Base-by-base conservation (phyloP, 2,113 vertebrate species). In the Bubo scandiacus region DNA sequence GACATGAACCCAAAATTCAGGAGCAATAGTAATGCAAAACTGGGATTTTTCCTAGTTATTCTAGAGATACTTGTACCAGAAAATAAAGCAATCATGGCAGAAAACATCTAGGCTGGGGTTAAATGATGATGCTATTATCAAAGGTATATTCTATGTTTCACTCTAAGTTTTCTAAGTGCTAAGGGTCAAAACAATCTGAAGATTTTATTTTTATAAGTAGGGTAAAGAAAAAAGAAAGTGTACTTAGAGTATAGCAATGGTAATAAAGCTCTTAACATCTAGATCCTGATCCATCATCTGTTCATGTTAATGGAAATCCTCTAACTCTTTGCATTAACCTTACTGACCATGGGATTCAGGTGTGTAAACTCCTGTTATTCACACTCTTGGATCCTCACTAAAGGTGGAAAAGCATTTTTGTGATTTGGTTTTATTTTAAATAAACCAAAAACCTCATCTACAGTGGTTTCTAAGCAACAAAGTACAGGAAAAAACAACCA, bases 401-500 rank as follows among this genome's bases (percentile, higher is more conserved):
- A 15, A 0, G 1, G 15, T 30, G 6, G 68, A 26, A 71, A 57
- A 71, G 14, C 2, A 2, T 2, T 1, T 42, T n/a, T 38, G 61
- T 6, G 59, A 51, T 36, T 73, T 77, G n/a, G 2, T 59, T 92
- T 80, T 17, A 15, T 23, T 68, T 72, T 26, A 71, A 71, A 66
- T 36, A 61, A 80, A 47, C 11, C 0, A 8, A 57, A 55, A 9
- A 2, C 43, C 77, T 89, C 30, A 43, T 81, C 67, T 52, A 1
- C 13, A 2, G 27, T 9, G 29, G 91, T 94, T 91, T 85, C 94
- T 89, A 91, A 75, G 95, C 83, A 94, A 95, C 94, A 71, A 83
- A 86, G 49, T 58, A n/a, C 32, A 25, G 61, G 40, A 10, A 30
- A 2, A 7, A 17, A 68, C 18, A 21, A 26, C 58, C 21, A 4